Evolutionary conservation across 2,113 vertebrate genomes (phyloP).

Genomic region (Sprattus sprattus): DNA sequence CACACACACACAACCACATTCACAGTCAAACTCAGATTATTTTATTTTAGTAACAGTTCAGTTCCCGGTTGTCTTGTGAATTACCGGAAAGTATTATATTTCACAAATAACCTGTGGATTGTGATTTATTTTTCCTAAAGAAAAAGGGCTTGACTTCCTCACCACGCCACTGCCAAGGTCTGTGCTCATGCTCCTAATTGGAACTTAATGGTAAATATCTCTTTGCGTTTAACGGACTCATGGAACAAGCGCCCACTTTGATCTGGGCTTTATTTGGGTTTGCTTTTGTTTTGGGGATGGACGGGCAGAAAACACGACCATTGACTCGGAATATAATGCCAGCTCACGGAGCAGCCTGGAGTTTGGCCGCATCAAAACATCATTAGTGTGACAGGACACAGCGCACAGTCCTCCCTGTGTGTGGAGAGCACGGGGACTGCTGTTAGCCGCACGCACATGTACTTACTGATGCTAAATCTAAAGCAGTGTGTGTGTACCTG

Average conservation of each 20-base stretch:
- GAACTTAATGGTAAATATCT: not conserved
- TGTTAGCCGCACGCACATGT: not conserved
- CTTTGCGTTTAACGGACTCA: not conserved
- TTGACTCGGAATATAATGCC: not conserved
- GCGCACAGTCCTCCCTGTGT: slow-evolving; percentile 6
- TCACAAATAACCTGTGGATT: not conserved
- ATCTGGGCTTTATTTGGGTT: not conserved
- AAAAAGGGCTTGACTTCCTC: not conserved
- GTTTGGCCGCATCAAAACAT: slow-evolving; percentile 45
- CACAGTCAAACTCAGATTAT: slow-evolving; percentile 26
- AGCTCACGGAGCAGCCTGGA: not conserved
- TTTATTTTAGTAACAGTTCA: slow-evolving; percentile 40
- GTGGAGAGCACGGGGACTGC: not conserved
- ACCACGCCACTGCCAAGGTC: not conserved
- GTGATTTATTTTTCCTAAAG: not conserved
- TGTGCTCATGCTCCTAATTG: not conserved
- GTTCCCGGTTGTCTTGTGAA: slow-evolving; percentile 8
- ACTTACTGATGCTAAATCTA: not conserved
- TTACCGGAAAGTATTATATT: slow-evolving; percentile 3
- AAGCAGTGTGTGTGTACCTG: not conserved
- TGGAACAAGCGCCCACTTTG: not conserved
- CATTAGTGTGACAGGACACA: slow-evolving; percentile 43
- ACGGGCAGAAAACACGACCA: not conserved
- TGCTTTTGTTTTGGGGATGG: not conserved
- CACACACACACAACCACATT: not conserved